phyloP scores from a whole-genome alignment of 92 coral and sea anemone species.

The Micromussa lordhowensis region DNA sequence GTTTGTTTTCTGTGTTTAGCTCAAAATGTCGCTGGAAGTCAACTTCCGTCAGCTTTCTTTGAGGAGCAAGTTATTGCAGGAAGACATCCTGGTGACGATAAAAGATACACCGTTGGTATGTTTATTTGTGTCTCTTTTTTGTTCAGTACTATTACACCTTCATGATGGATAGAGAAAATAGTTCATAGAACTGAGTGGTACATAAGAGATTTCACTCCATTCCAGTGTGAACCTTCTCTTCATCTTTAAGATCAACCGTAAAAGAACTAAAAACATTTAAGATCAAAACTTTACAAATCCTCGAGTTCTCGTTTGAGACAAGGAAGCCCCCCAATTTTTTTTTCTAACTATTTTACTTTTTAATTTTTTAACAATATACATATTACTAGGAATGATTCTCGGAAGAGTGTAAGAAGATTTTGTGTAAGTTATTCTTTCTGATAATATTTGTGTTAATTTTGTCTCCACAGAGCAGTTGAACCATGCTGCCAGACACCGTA shows the following conservation, averaged over 20 bases:
- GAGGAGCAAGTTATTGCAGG: conserved; percentile 62
- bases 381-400: no score
- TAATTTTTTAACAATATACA: no score
- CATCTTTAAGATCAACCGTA: neutral
- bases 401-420: no score
- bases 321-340: neutral
- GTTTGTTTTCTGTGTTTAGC: neutral
- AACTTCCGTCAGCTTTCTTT: conserved; percentile 44
- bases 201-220: neutral
- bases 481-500: conserved; percentile 95
- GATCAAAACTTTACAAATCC: neutral
- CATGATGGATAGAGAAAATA: neutral
- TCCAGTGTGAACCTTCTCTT: neutral
- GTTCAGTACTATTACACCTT: neutral
- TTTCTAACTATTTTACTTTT: no score
- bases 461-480: conserved; percentile 72
- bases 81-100: conserved; percentile 82
- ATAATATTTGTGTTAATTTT: neutral
- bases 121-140: neutral
- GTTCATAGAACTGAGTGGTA: neutral
- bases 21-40: neutral
- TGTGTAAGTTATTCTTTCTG: neutral
- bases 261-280: neutral
- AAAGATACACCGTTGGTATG: conserved; percentile 84
- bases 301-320: neutral